A percentile compares a stretch with the other conserved stretches of the same genome.
phyloP scores from a whole-genome alignment of 1,140 invertebrate species.

The Heliconius eleuchia region DNA sequence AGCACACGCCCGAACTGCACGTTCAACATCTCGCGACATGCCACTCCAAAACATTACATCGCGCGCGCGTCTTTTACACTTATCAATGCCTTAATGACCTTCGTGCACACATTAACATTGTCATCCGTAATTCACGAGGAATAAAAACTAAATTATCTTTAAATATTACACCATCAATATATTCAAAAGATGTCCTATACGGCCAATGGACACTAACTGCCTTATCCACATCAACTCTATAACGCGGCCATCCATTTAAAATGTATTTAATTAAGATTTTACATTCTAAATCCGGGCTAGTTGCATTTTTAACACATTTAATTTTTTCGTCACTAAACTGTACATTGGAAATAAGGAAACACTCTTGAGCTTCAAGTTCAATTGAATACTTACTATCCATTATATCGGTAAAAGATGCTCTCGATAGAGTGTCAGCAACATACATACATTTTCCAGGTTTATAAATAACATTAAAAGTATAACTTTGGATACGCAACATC shows the following conservation, averaged over 20 bases:
- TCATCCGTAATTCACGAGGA: conserved; percentile 45
- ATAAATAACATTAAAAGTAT: conserved; percentile 31
- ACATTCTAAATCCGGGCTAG: conserved; percentile 25
- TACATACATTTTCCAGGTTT: conserved; percentile 25
- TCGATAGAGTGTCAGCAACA: conserved; percentile 7
- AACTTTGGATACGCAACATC: conserved; percentile 36
- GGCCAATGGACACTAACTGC: conserved; percentile 31
- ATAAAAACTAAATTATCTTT: conserved; percentile 50
- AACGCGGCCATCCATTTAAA: conserved; percentile 18
- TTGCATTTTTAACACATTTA: neutral
- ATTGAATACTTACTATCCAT: conserved; percentile 18
- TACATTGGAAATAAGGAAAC: conserved; percentile 30
- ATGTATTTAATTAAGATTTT: conserved; percentile 15
- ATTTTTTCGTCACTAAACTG: conserved; percentile 37
- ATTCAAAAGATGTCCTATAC: conserved; percentile 39
- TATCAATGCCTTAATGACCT: too few species aligned
- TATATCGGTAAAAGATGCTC: too few species aligned
- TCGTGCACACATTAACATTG: conserved; percentile 58
- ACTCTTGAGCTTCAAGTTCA: conserved; percentile 36
- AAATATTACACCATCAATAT: conserved; percentile 49
- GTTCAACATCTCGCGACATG: conserved; percentile 57
- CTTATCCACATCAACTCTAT: conserved; percentile 24
- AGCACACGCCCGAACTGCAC: conserved; percentile 47
- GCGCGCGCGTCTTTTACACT: conserved; percentile 40
- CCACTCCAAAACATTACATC: conserved; percentile 46